Conservation (phyloP, 1,140 invertebrate species). For the Lucilia cuprina region DNA sequence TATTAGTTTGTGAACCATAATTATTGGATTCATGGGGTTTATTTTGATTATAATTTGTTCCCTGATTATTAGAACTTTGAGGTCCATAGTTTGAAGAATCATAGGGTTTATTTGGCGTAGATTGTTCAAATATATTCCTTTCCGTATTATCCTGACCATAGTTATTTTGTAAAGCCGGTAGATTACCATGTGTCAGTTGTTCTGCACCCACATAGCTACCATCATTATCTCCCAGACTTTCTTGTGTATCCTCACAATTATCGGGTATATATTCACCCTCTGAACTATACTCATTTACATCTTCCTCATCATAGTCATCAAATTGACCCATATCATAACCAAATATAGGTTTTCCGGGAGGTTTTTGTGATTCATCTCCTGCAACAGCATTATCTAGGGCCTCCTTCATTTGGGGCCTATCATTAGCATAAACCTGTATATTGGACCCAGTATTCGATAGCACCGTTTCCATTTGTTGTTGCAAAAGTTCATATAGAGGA, state of each 20-base stretch:
- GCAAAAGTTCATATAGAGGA: slow-evolving; percentile 54
- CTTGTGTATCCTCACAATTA: slow-evolving; percentile 43
- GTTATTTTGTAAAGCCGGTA: background rate
- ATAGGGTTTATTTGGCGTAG: background rate
- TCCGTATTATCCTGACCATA: background rate
- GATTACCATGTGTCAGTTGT: slow-evolving; percentile 11
- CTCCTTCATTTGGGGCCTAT: background rate
- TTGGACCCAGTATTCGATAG: background rate
- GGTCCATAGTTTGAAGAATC: background rate
- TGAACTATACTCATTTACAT: slow-evolving; percentile 40
- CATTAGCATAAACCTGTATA: background rate
- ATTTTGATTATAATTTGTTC: background rate
- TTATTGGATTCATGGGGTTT: background rate
- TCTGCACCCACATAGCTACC: background rate
- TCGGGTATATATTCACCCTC: slow-evolving; percentile 21
- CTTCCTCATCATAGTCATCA: slow-evolving; percentile 49
- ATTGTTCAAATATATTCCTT: background rate
- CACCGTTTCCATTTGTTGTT: slow-evolving; percentile 53
- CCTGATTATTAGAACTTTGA: background rate
- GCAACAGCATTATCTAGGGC: background rate
- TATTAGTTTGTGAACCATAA: background rate
- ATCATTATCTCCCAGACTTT: slow-evolving; percentile 42
- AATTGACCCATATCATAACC: slow-evolving; percentile 40
- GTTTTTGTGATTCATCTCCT: slow-evolving; percentile 37
- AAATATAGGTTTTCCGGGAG: slow-evolving; percentile 47